These are phyloP conservation scores for Cheilosia soror DNA, from an alignment of 2,888 invertebrate species.

Conservation along the genomic window DNA sequence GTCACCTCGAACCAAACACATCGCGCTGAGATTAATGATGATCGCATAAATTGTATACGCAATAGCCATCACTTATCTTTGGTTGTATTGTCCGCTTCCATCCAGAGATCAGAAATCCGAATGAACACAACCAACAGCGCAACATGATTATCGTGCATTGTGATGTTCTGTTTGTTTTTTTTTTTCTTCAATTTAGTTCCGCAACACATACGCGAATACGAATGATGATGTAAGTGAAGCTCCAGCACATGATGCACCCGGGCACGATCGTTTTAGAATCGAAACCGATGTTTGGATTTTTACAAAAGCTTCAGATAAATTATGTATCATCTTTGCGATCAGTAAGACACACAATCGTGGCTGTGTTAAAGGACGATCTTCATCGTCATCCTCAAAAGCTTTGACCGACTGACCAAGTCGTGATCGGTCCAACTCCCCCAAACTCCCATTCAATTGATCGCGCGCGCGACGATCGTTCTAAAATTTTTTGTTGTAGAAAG, in stretches of 20 bases:
- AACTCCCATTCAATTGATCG: constrained; percentile 21
- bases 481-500: not conserved
- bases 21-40: constrained; percentile 68
- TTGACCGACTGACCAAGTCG: constrained; percentile 68
- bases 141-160: constrained; percentile 64
- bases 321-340: constrained; percentile 36
- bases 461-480: constrained; percentile 9
- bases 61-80: constrained; percentile 65
- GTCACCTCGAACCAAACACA: constrained; percentile 57
- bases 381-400: constrained; percentile 49
- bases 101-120: constrained; percentile 25
- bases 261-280: constrained; percentile 59
- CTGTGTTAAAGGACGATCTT: constrained; percentile 25
- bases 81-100: constrained; percentile 15
- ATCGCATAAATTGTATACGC: constrained; percentile 68
- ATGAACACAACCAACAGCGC: constrained; percentile 47
- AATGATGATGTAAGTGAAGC: constrained; percentile 60
- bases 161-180: constrained; percentile 18
- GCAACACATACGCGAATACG: constrained; percentile 57
- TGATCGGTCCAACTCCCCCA: too few relatives aligned
- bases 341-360: constrained; percentile 1
- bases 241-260: constrained; percentile 54
- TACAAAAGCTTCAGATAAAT: constrained; percentile 19
- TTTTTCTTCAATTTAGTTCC: constrained; percentile 49
- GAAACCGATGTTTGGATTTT: constrained; percentile 10